A percentile compares a stretch with the other conserved stretches of the same genome.
These are phyloP conservation scores for Camponotus pennsylvanicus DNA, from an alignment of 1,140 invertebrate genomes.

Conservation along the genomic window DNA sequence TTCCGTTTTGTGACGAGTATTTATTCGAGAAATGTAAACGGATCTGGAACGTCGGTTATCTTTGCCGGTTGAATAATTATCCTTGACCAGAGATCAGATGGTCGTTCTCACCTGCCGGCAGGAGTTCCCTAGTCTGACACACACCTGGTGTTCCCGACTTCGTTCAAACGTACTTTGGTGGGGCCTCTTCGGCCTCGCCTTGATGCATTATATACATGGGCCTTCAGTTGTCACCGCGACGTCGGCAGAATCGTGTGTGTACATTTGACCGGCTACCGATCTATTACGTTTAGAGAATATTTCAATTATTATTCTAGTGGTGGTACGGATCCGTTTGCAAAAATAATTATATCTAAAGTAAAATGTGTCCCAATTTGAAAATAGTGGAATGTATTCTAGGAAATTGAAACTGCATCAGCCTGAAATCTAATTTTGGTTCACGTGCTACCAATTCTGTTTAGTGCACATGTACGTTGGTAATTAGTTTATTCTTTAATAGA, in stretches of 20 bases:
- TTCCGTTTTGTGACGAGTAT: not conserved
- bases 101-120: slow-evolving; percentile 62
- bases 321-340: not conserved
- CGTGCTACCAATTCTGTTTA: slow-evolving; percentile 20
- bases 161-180: slow-evolving; percentile 70
- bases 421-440: slow-evolving; percentile 48
- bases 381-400: not conserved
- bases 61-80: slow-evolving; percentile 43
- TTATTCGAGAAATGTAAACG: slow-evolving; percentile 5
- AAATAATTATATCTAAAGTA: not conserved
- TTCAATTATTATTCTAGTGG: not conserved
- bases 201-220: slow-evolving; percentile 61
- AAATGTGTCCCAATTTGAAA: slow-evolving; percentile 11
- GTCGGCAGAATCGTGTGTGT: slow-evolving; percentile 49
- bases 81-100: slow-evolving; percentile 31
- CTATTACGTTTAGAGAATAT: not conserved
- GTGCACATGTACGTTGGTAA: slow-evolving; percentile 8
- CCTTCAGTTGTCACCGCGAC: slow-evolving; percentile 78
- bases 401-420: not conserved
- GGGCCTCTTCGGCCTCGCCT: slow-evolving; percentile 66
- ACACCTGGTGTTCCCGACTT: slow-evolving; percentile 63
- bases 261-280: not conserved
- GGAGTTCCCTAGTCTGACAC: slow-evolving; percentile 62
- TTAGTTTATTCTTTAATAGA: slow-evolving; percentile 1
- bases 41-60: not conserved